Evolutionary conservation across 2,113 vertebrate genomes (phyloP), one percentile per base, ranked within the genome.

Genomic region (Cheilinus undulatus): DNA sequence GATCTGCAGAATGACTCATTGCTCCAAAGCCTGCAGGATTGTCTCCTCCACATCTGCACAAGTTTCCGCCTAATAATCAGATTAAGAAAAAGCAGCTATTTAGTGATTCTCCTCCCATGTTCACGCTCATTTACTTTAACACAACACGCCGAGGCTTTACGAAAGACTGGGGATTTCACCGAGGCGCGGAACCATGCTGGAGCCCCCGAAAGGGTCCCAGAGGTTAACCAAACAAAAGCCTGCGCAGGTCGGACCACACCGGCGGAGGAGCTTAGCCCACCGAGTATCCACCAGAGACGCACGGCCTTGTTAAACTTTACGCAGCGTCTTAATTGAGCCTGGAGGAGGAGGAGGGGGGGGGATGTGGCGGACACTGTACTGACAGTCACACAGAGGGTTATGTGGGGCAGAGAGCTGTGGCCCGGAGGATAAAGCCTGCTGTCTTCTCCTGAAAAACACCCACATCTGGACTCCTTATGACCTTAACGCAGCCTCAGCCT

Each of bases 141-240:
- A 77, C 23, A 89, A 84, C 80, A 85, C 83, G 66, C 50, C 0
- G 72, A 50, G 77, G 80, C 52, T 90, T 83, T 83, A 81, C 53
- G 69, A 23, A 86, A 83, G 82, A 70, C 84, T 57, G 84, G 80
- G 80, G 83, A 78, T 88, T 86, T 86, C 73, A 69, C 43, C 67
- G 50, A 77, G 73, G 69, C 72, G 61, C 80, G 78, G 7, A 71
- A 22, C 91, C 91, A 91, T 87, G 93, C 95, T 94, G 95, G 95
- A 97, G 95, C 91, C 89, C n/a, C 19, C 52, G 54, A 62, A 46
- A 54, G 79, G 95, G 95, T 95, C 95, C 86, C 86, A 80, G 92
- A 93, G 96, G 96, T 98, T 96, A 98, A 93, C 93, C 76, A 97
- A 97, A 97, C 96, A 98, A 95, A n/a, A 96, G 94, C 90, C 94